Conservation (phyloP, 2,888 invertebrate genomes). For the Acrocera orbiculus region DNA sequence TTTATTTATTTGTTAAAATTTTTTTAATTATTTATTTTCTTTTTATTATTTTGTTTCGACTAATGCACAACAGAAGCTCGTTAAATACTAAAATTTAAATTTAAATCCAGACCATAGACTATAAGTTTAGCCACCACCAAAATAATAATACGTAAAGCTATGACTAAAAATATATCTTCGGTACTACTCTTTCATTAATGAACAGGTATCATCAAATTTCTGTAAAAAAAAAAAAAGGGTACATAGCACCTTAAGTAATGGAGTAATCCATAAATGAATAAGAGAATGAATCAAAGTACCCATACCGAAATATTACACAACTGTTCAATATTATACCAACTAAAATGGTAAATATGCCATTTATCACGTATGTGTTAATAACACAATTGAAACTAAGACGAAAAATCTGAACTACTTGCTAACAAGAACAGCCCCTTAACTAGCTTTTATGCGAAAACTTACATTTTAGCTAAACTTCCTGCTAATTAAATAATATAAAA, state of each 20-base stretch:
- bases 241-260: too few species aligned
- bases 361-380: slow-evolving; percentile 10
- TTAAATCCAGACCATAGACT: background rate
- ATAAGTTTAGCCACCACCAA: too few species aligned
- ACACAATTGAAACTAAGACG: slow-evolving; percentile 11
- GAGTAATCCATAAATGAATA: too few species aligned
- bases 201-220: too few species aligned
- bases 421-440: slow-evolving; percentile 8
- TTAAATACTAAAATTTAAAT: too few species aligned
- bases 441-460: too few species aligned
- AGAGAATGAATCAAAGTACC: slow-evolving; percentile 1
- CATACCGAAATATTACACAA: background rate
- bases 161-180: too few species aligned
- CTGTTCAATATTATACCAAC: background rate
- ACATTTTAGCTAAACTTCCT: too few species aligned
- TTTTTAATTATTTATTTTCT: background rate
- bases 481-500: background rate
- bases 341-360: slow-evolving; percentile 4
- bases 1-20: background rate
- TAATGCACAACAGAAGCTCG: background rate
- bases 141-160: too few species aligned
- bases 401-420: slow-evolving; percentile 9
- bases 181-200: too few species aligned
- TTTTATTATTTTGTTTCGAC: background rate
- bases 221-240: too few species aligned